These are phyloP conservation scores for Temnothorax unifasciatus DNA, from an alignment of 2,888 invertebrate species.

Conservation along the genomic window DNA sequence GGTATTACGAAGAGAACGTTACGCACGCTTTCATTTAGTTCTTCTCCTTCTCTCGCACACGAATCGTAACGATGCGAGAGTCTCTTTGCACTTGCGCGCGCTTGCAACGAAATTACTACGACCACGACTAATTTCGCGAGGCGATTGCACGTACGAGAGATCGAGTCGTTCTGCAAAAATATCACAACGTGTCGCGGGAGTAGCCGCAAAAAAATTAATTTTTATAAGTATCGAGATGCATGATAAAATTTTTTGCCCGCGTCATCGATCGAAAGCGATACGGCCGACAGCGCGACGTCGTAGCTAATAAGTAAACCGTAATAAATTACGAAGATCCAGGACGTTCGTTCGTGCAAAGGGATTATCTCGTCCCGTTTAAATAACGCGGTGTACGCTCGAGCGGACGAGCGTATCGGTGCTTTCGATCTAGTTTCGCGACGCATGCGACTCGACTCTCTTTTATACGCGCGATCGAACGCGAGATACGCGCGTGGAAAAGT, in stretches of 20 bases:
- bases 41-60: background rate
- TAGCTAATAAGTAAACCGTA: conserved; percentile 54
- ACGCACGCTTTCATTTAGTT: conserved; percentile 27
- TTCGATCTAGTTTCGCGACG: conserved; percentile 51
- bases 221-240: background rate
- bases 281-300: conserved; percentile 23
- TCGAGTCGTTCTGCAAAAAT: conserved; percentile 7
- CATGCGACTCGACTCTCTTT: conserved; percentile 56
- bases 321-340: conserved; percentile 51
- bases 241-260: background rate
- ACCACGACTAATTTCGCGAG: conserved; percentile 20
- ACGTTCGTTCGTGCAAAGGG: conserved; percentile 43
- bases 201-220: conserved; percentile 3
- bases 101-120: background rate
- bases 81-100: conserved; percentile 23
- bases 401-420: conserved; percentile 46
- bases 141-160: conserved; percentile 21
- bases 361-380: conserved; percentile 54
- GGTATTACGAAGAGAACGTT: conserved; percentile 67
- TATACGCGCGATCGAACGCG: conserved; percentile 57
- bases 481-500: conserved; percentile 54
- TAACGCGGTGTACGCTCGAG: conserved; percentile 37
- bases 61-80: background rate
- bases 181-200: background rate
- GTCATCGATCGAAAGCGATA: conserved; percentile 27